Conservation (phyloP, 37 sponge, comb jelly and placozoan species). For the Crambe crambe region DNA sequence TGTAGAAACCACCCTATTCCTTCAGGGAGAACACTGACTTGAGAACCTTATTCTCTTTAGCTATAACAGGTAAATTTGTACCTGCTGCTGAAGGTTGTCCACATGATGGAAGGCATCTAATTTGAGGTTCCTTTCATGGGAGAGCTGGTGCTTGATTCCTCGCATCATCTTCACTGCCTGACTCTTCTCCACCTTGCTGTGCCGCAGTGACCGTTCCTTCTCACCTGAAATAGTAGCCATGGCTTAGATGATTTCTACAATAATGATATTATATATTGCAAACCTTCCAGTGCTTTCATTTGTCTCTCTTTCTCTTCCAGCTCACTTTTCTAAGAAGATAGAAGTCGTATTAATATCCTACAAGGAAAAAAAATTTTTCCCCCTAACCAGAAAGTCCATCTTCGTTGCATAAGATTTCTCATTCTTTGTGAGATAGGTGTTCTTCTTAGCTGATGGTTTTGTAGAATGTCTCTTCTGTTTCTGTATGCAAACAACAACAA, state of each 20-base stretch:
- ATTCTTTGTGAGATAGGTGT: slow-evolving; percentile 2
- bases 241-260: background rate
- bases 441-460: slow-evolving; percentile 4
- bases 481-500: slow-evolving; percentile 20
- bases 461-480: slow-evolving; percentile 48
- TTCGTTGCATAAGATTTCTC: slow-evolving; percentile 24
- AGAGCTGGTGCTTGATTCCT: slow-evolving; percentile 56
- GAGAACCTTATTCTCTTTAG: too few species aligned
- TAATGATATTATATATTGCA: background rate
- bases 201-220: background rate
- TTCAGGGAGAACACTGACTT: too few species aligned
- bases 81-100: slow-evolving; percentile 63
- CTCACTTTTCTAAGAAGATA: slow-evolving; percentile 24
- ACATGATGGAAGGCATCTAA: slow-evolving; percentile 80
- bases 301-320: slow-evolving; percentile 37
- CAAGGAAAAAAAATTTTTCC: background rate
- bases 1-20: too few species aligned
- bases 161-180: slow-evolving; percentile 8
- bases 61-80: too few species aligned
- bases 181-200: background rate
- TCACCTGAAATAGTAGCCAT: slow-evolving; percentile 6
- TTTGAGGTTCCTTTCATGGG: slow-evolving; percentile 75
- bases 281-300: background rate
- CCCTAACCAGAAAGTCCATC: slow-evolving; percentile 55
- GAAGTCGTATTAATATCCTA: background rate